Percentiles rank a stretch among this genome's conserved stretches.
Evolutionary conservation across 2,113 vertebrate species (phyloP).

Genomic region (Chionomys nivalis): DNA sequence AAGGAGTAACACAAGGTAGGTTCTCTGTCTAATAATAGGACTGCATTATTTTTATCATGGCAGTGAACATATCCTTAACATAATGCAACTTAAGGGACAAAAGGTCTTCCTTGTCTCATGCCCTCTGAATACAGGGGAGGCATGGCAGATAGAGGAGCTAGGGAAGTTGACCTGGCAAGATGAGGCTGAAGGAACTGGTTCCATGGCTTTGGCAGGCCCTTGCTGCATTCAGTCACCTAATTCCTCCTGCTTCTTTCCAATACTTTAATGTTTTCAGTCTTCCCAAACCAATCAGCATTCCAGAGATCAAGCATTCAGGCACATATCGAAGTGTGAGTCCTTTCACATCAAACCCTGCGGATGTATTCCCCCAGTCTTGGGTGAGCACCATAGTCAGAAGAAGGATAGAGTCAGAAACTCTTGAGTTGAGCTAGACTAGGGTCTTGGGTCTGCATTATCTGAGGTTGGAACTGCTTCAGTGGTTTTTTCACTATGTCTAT

Average conservation of each 20-base stretch:
- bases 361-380: no score
- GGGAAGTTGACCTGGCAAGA: neutral
- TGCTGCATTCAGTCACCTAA: neutral
- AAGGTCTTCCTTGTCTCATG: neutral
- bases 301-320: neutral
- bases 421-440: no score
- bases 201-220: neutral
- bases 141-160: neutral
- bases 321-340: neutral
- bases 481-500: no score
- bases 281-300: neutral
- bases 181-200: neutral
- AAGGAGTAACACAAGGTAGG: no score
- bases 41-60: no score
- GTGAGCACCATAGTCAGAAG: no score
- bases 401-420: no score
- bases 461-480: no score
- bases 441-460: no score
- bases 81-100: neutral
- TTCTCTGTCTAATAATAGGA: no score
- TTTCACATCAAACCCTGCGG: neutral
- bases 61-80: no score
- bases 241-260: neutral
- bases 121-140: neutral
- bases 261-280: no score